phyloP scores from a whole-genome alignment of 2,797 vertebrate genomes.

The Cryptoprocta ferox region DNA sequence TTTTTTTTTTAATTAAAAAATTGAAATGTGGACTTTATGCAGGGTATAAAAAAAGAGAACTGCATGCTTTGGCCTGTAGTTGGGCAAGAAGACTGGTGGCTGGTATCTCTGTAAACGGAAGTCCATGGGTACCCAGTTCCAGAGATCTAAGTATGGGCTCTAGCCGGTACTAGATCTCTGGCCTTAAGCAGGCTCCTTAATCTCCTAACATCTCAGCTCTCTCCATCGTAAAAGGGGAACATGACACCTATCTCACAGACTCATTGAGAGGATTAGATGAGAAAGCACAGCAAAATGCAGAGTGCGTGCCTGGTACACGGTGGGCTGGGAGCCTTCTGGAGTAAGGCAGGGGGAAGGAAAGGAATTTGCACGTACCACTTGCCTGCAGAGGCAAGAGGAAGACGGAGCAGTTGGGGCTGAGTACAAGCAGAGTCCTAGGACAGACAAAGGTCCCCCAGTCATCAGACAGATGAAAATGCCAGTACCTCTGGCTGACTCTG shows the following conservation, averaged over 20 bases:
- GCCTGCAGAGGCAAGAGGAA: neutral
- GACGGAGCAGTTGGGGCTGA: no score
- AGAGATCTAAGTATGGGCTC: neutral
- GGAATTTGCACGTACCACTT: neutral
- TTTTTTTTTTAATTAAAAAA: neutral
- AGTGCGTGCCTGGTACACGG: no score
- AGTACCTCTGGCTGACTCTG: neutral
- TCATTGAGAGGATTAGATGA: neutral
- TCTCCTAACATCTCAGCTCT: neutral
- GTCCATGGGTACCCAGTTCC: rapidly evolving
- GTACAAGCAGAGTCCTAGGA: neutral
- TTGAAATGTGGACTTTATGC: neutral
- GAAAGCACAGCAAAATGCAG: neutral
- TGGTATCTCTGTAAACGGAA: neutral
- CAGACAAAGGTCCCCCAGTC: neutral
- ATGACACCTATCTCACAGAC: rapidly evolving
- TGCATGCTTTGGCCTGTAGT: neutral
- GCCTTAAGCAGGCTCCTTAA: neutral
- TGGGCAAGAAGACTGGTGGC: neutral
- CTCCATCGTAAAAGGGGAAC: neutral
- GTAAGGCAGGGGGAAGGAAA: neutral
- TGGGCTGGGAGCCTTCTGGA: neutral
- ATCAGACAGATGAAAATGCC: neutral
- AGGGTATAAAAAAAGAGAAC: neutral
- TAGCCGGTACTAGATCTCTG: neutral